Evolutionary conservation across 2,113 vertebrate species (phyloP).

Genomic region (Cryptomyrus ogoouensis): DNA sequence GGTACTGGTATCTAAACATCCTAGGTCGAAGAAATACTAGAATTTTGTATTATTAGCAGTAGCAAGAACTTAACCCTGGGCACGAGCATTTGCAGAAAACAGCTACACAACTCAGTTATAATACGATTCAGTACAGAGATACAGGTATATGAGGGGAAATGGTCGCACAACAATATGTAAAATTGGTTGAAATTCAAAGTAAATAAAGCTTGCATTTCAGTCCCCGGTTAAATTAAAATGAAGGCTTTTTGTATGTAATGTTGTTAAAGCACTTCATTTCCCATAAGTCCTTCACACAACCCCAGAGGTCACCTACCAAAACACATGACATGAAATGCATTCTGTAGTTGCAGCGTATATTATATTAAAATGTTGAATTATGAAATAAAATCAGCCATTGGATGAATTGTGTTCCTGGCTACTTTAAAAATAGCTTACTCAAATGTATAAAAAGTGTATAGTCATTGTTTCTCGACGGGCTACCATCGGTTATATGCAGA

Average conservation of each 20-base stretch:
- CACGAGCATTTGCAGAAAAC: background rate
- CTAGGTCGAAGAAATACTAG: background rate
- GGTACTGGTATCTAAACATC: background rate
- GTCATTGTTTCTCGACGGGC: background rate
- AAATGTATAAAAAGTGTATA: background rate
- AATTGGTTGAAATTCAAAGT: background rate
- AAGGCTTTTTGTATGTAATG: background rate
- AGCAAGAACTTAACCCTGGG: background rate
- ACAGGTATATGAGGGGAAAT: background rate
- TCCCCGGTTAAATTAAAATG: background rate
- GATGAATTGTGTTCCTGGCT: background rate
- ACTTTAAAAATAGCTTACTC: background rate
- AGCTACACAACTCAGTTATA: background rate
- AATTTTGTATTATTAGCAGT: background rate
- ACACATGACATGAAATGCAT: background rate
- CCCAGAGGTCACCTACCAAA: background rate
- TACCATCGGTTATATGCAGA: background rate
- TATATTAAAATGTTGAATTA: background rate
- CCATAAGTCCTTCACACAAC: background rate
- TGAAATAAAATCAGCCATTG: background rate
- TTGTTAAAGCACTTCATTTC: conserved; percentile 9
- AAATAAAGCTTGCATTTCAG: background rate
- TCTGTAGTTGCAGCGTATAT: too few relatives aligned
- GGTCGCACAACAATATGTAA: background rate
- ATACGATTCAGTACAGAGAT: background rate